Evolutionary conservation across 2,888 invertebrate species (phyloP), one percentile per base, ranked within the genome.

Genomic region (Bedellia somnulentella): DNA sequence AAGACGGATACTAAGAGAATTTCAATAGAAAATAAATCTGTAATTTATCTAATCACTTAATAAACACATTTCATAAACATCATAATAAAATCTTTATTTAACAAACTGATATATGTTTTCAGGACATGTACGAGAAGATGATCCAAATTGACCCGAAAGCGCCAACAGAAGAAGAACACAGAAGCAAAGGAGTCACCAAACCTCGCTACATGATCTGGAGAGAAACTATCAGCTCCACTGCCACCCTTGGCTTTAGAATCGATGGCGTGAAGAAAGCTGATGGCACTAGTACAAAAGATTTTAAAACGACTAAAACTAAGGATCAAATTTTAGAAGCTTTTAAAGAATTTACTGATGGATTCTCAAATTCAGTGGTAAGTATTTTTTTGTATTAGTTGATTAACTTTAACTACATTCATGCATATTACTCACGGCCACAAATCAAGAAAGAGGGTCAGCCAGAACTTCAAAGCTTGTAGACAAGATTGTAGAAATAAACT

Each of bases 111-210:
- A n/a, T n/a, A n/a, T n/a, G n/a, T n/a, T 57, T 78, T 22, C 62
- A 91, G 85, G 95, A 96, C 56, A 94, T 96, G 95, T 96, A 94
- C 55, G 93, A 95, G 47, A 96, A 96, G 71, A 96, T 96, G 95
- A 87, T 94, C 37, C 93, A 93, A 57, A 90, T 95, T 27, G 94
- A 95, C 58, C 84, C 87, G 2, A 80, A 78, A 40, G 95, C 95
- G 0, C 96, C 96, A 3, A 88, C 87, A 16, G 86, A 87, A 30
- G 95, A 95, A 55, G 96, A 96, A 59, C 89, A 93, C 46, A 79
- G 85, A 40, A 80, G 91, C 44, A 89, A 91, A 70, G 95, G 92
- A 11, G 91, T 96, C 1, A 95, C 95, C 3, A 96, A 96, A 63
- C 93, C 96, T 0, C 80, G 97, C 10, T 91, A 94, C 64, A 93